These are phyloP conservation scores for Leptothorax acervorum DNA, from an alignment of 2,888 invertebrate species.

Conservation along the genomic window DNA sequence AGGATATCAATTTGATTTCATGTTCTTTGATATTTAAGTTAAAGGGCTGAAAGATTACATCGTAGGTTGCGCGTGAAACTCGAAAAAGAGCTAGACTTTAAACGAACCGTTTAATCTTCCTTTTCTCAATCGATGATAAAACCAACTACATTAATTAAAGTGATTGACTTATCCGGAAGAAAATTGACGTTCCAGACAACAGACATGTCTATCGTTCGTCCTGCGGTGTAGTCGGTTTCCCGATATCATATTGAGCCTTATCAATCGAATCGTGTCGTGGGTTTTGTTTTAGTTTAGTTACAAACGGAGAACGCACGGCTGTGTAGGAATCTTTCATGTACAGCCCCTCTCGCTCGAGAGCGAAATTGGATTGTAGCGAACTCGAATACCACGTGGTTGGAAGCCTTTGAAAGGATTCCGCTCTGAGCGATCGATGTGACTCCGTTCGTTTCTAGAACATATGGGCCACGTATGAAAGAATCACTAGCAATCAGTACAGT, in stretches of 20 bases:
- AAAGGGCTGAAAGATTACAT: background rate
- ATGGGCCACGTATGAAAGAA: conserved; percentile 39
- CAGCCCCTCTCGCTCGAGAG: conserved; percentile 13
- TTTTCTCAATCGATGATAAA: background rate
- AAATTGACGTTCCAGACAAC: conserved; percentile 17
- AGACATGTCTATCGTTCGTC: background rate
- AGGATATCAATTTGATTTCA: background rate
- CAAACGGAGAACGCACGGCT: conserved; percentile 13
- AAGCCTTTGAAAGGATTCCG: conserved; percentile 40
- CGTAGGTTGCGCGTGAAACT: background rate
- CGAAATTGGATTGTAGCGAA: conserved; percentile 54
- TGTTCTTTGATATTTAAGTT: background rate
- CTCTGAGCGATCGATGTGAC: conserved; percentile 25
- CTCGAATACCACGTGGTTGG: conserved; percentile 39
- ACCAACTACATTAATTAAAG: conserved; percentile 26
- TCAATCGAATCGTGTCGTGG: conserved; percentile 42
- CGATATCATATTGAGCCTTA: conserved; percentile 41
- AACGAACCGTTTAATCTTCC: background rate
- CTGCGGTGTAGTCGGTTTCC: conserved; percentile 1
- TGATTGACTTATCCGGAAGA: conserved; percentile 6
- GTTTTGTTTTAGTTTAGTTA: conserved; percentile 50
- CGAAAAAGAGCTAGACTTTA: background rate
- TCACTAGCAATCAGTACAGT: conserved; percentile 8
- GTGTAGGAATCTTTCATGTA: conserved; percentile 41
- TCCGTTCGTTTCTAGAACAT: conserved; percentile 12